phyloP scores from a whole-genome alignment of 2,113 vertebrate species.

The Charadrius vociferus region DNA sequence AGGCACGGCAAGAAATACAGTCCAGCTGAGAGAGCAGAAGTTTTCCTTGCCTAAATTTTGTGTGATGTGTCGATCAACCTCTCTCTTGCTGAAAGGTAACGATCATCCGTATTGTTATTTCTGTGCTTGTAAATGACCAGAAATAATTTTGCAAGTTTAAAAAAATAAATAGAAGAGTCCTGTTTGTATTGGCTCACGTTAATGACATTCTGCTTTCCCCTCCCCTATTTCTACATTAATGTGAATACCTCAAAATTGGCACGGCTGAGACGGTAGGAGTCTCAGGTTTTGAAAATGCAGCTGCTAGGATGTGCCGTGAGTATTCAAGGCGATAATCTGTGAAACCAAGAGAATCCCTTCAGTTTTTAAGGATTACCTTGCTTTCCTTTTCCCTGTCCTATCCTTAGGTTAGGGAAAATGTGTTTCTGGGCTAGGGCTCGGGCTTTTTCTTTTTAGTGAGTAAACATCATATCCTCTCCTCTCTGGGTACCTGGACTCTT shows the following conservation, averaged over 20 bases:
- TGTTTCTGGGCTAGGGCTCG: neutral
- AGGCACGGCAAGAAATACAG: neutral
- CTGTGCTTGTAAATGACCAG: neutral
- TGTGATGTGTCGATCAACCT: neutral
- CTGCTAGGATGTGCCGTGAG: neutral
- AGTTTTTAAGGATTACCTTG: neutral
- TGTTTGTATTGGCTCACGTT: neutral
- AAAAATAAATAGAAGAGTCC: too few relatives aligned
- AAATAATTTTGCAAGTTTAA: neutral
- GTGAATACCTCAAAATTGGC: neutral
- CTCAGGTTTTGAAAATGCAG: neutral
- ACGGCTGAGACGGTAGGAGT: neutral
- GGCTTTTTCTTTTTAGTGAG: neutral
- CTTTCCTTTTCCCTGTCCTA: neutral
- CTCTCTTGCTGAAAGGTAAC: neutral
- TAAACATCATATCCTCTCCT: neutral
- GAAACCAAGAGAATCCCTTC: neutral
- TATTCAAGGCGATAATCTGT: neutral
- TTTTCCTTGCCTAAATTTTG: neutral
- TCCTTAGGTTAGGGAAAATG: neutral
- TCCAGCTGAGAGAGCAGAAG: neutral
- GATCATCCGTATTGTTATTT: neutral
- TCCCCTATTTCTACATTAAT: fast-evolving
- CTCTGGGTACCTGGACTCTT: neutral
- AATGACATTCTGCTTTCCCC: neutral